phyloP scores from a whole-genome alignment of 2,797 vertebrate genomes.

The Gobio occitaniae region DNA sequence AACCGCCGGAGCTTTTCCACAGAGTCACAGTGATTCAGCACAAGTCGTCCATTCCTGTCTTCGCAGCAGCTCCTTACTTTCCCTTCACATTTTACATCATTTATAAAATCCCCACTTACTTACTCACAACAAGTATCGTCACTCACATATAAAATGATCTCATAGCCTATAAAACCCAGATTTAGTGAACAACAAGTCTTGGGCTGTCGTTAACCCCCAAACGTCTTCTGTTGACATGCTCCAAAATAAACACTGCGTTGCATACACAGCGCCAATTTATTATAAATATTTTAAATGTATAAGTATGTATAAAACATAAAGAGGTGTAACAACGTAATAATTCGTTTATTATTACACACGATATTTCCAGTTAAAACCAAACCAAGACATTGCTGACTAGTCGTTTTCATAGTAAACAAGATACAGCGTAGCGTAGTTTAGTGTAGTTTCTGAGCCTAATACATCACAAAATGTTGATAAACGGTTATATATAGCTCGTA shows the following conservation, averaged over 20 bases:
- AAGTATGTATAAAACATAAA: background rate
- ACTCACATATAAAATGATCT: background rate
- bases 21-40: conserved; percentile 86
- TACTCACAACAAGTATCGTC: background rate
- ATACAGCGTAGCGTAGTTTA: background rate
- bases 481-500: background rate
- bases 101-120: background rate
- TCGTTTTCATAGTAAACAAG: conserved; percentile 14
- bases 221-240: background rate
- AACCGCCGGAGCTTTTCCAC: conserved; percentile 71
- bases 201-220: background rate
- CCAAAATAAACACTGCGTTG: background rate
- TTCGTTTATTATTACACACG: conserved; percentile 25
- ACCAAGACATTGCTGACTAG: conserved; percentile 17
- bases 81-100: background rate
- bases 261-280: background rate
- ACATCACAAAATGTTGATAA: background rate
- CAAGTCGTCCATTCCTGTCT: conserved; percentile 63
- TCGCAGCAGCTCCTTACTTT: background rate
- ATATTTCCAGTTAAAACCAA: conserved; percentile 5
- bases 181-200: background rate
- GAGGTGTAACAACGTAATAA: background rate
- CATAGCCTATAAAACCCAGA: background rate
- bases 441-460: background rate
- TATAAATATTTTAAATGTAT: background rate